Evolutionary conservation across 1,140 invertebrate species (phyloP), one percentile per base, ranked within the genome.

Genomic region (Lanistes nyassanus): DNA sequence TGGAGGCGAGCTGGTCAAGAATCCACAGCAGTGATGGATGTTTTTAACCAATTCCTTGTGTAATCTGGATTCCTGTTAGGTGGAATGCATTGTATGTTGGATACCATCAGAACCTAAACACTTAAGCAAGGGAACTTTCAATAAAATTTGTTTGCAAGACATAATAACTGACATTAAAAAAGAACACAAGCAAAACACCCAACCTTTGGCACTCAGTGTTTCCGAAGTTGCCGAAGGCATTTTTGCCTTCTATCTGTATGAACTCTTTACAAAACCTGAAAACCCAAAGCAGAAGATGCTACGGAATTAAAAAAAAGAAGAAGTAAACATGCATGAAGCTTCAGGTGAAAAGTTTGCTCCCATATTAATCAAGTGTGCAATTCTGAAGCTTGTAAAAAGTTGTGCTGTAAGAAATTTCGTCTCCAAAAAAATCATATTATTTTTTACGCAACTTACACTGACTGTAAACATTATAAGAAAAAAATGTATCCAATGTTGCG

Each of bases 161-260:
- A n/a, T n/a, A n/a, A n/a, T n/a, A n/a, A n/a, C n/a, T n/a, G n/a
- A n/a, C n/a, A n/a, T n/a, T n/a, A n/a, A n/a, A n/a, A n/a, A n/a
- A n/a, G n/a, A n/a, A n/a, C n/a, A n/a, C n/a, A n/a, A 60, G 29
- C 23, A 26, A 60, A 26, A 11, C 11, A n/a, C 23, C 23, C 29
- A 26, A 60, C 56, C 56, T 60, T 60, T 1, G 56, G 56, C 56
- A 60, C 56, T 60, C 29, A 60, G 56, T 60, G 56, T 23, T 31
- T 60, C 56, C 0, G 56, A 60, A 16, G 56, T 60, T 60, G 56
- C 56, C 9, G 56, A 60, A 60, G 56, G 56, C 56, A 60, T 60
- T n/a, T n/a, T 11, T 60, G 3, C 56, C 56, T 60, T 60, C 56
- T 60, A 11, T 23, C n/a, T 31, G 23, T 60, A 13, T 47, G 9